Evolutionary conservation across 2,888 invertebrate genomes (phyloP).

Genomic region (Drosophila robusta): DNA sequence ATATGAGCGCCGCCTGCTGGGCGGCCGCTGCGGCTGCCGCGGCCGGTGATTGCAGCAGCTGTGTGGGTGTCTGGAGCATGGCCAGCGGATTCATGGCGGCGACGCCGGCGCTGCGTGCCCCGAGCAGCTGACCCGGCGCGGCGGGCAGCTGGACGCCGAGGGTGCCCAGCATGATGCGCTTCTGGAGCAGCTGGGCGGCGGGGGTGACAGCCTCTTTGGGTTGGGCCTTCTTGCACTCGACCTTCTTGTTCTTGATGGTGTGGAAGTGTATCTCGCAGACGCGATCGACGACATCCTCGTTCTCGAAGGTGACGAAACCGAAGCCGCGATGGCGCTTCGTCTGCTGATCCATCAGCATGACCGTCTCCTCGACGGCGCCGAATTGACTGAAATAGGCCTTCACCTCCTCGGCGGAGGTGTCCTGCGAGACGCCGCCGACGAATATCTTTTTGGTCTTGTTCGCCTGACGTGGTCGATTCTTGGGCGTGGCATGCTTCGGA

Average conservation of each 20-base stretch:
- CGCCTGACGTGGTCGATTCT: slow-evolving; percentile 93
- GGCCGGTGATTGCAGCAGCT: slow-evolving; percentile 78
- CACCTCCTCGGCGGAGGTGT: slow-evolving; percentile 95
- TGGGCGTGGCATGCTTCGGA: slow-evolving; percentile 96
- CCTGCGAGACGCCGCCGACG: slow-evolving; percentile 96
- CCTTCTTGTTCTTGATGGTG: slow-evolving; percentile 96
- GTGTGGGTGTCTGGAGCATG: slow-evolving; percentile 86
- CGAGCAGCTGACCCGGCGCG: slow-evolving; percentile 86
- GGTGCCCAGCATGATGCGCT: slow-evolving; percentile 90
- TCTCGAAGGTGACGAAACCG: slow-evolving; percentile 96
- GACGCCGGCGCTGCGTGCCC: slow-evolving; percentile 83
- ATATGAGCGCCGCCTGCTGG: slow-evolving; percentile 85
- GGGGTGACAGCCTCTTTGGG: slow-evolving; percentile 94
- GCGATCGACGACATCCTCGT: slow-evolving; percentile 95
- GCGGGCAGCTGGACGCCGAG: slow-evolving; percentile 88
- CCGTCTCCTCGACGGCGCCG: slow-evolving; percentile 95
- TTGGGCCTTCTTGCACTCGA: slow-evolving; percentile 96
- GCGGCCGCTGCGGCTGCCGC: slow-evolving; percentile 84
- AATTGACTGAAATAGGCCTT: slow-evolving; percentile 96
- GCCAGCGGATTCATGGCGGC: slow-evolving; percentile 87
- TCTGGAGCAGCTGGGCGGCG: slow-evolving; percentile 89
- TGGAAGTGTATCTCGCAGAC: slow-evolving; percentile 98
- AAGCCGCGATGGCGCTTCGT: slow-evolving; percentile 96
- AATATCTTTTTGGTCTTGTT: slow-evolving; percentile 97
- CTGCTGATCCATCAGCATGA: slow-evolving; percentile 97